Base-by-base conservation (phyloP, 1,140 invertebrate species). In the Pentalonia nigronervosa region DNA sequence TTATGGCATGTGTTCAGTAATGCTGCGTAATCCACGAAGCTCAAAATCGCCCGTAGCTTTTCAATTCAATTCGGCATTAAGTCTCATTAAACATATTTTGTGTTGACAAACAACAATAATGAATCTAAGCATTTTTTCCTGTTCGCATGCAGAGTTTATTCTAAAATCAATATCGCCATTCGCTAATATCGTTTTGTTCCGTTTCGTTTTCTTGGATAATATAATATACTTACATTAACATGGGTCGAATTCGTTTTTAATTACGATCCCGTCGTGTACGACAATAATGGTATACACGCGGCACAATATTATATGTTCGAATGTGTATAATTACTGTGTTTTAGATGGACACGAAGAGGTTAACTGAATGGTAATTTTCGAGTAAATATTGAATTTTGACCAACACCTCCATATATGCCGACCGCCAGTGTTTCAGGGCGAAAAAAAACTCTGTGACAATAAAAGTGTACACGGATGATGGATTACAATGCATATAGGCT, bases 61-160 rank as follows among this genome's bases (percentile, higher is more conserved):
- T 50, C 30, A 48, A 87, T 87, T 87, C 45, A 87, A 87, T 87
- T 87, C 11, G 30, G 7, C 30, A 87, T 50, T 87, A 87, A 87
- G 25, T 87, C 86, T 48, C 25, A 50, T 87, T 87, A 87, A 48
- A 48, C 30, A 50, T 48, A n/a, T 76, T 76, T 2, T 30, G 14
- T n/a, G n/a, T 76, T n/a, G 4, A 76, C n/a, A 67, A 30, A 67
- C 30, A 76, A 6, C 0, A n/a, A n/a, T 14, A 34, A 76, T 17
- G 30, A 67, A 76, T n/a, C 11, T 4, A 11, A 67, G 41, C 2
- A 23, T 76, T 20, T n/a, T 76, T 76, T n/a, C 60, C 60, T 76
- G 14, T n/a, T 67, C 7, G 9, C 41, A 4, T 41, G 41, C n/a
- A n/a, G 21, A 17, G 6, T 76, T 76, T 76, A 17, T n/a, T 34